A percentile compares a stretch with the other conserved stretches of the same genome.
Conservation (phyloP, 2,113 vertebrate species). For the Bufo gargarizans region DNA sequence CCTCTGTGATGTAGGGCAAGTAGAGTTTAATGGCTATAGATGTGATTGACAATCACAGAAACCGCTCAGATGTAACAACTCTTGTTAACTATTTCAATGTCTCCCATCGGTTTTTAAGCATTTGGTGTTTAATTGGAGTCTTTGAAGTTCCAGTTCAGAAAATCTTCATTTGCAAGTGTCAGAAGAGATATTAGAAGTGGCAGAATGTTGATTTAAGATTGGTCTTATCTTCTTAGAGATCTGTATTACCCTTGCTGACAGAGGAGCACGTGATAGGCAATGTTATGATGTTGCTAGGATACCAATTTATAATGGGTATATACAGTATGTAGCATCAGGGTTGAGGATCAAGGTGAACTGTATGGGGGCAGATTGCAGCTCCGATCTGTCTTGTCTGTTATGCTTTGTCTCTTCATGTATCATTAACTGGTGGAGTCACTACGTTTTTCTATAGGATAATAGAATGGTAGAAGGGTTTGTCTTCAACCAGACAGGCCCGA, state of each 20-base stretch:
- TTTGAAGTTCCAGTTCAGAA: conserved; percentile 50
- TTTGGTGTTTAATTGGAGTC: conserved; percentile 23
- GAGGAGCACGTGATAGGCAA: not conserved
- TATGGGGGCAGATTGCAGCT: not conserved
- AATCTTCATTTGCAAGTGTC: conserved; percentile 37
- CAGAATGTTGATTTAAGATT: conserved; percentile 35
- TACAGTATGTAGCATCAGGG: not conserved
- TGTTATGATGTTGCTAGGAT: conserved; percentile 37
- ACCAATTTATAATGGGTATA: not conserved
- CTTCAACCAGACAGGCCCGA: not conserved
- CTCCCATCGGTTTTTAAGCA: not conserved
- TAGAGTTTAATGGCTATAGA: conserved; percentile 4
- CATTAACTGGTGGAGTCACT: not conserved
- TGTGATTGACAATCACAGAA: not conserved
- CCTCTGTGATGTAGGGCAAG: not conserved
- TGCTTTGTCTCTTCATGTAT: not conserved
- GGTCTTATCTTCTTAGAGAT: conserved; percentile 32
- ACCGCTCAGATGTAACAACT: conserved; percentile 19
- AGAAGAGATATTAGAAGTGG: conserved; percentile 32
- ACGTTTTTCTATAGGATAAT: not conserved
- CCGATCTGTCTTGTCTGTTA: not conserved
- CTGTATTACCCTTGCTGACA: conserved; percentile 26
- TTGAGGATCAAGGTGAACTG: conserved; percentile 25
- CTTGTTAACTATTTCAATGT: conserved; percentile 12
- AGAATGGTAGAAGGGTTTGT: not conserved